phyloP scores from a whole-genome alignment of 2,888 invertebrate genomes.

The Melieria crassipennis region DNA sequence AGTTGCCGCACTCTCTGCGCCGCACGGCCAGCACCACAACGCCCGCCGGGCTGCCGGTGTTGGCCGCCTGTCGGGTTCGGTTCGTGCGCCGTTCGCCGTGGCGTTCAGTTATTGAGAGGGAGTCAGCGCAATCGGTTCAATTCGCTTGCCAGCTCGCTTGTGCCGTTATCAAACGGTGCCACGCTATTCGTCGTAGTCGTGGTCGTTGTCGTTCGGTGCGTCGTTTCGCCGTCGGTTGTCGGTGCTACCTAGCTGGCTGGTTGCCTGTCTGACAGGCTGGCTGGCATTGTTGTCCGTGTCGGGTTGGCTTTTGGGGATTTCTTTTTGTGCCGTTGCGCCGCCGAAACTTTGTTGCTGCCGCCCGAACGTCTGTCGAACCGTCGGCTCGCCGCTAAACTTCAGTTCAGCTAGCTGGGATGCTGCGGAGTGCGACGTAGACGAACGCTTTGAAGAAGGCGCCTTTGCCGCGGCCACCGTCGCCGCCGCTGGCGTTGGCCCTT shows the following conservation, averaged over 20 bases:
- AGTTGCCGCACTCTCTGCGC: background rate
- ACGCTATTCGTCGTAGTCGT: slow-evolving; percentile 14
- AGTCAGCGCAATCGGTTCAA: slow-evolving; percentile 36
- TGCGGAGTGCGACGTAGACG: no score
- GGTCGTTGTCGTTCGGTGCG: slow-evolving; percentile 23
- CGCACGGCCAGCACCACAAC: no score
- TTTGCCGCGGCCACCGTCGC: slow-evolving; percentile 30
- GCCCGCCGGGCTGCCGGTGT: no score
- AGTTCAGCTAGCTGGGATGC: no score
- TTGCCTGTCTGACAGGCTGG: slow-evolving; percentile 11
- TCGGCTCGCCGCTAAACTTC: no score
- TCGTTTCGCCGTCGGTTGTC: slow-evolving; percentile 23
- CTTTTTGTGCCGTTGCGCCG: slow-evolving; percentile 6
- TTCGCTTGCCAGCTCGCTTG: slow-evolving; percentile 21
- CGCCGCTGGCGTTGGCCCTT: slow-evolving; percentile 36
- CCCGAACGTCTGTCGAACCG: no score
- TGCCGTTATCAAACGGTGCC: background rate
- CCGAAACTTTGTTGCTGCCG: background rate
- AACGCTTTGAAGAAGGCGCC: no score
- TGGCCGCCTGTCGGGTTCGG: no score
- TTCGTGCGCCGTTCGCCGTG: slow-evolving; percentile 10
- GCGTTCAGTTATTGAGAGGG: slow-evolving; percentile 42
- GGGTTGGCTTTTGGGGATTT: slow-evolving; percentile 26
- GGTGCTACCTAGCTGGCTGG: slow-evolving; percentile 6
- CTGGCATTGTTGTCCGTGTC: slow-evolving; percentile 16